Evolutionary conservation across 2,797 vertebrate genomes (phyloP), one percentile per base, ranked within the genome.

Genomic region (Phoxinus dragarum): DNA sequence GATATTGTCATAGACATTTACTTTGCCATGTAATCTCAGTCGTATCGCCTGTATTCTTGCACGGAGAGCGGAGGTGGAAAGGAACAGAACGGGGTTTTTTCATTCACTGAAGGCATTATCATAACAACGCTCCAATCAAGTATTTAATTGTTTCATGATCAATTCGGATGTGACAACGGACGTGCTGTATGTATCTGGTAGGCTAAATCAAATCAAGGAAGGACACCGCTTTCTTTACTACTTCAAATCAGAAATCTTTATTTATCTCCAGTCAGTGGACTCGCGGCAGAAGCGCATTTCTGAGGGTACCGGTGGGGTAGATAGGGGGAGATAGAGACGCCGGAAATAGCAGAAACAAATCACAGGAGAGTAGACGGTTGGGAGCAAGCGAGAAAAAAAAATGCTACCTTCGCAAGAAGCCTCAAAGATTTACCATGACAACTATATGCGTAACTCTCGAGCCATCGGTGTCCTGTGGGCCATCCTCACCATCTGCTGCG

Each of bases 401-500:
- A 97, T 97, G 96, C 95, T 97, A 93, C 96, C 96, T 88, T 96
- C 96, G 89, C 96, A 96, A 94, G 96, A 96, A 93, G 96, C 96
- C 93, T 96, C 96, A 93, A 96, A 96, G 94, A 95, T 97, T 88
- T 96, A 97, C 92, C 96, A 97, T 91, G 95, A 96, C 93, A 96
- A 96, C 94, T 97, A 97, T 93, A 94, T 96, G 96, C 95, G 96
- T 92, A 97, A 97, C 95, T 97, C 96, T 90, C 94, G 96, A 89
- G 96, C 96, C 93, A 97, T 97, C 91, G 96, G 96, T 89, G 96
- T 97, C 88, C 93, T 97, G 56, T 97, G 96, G 96, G 96, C 96
- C 92, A 97, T 97, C 92, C 96, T 97, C 91, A 97, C 97, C 94
- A 97, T 97, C 93, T 97, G 96, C 94, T 96, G 97, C 94, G 96